Percentiles rank a stretch among this genome's conserved stretches.
These are phyloP conservation scores for Notarius quadriscutis DNA, from an alignment of 2,113 vertebrate species.

Conservation along the genomic window DNA sequence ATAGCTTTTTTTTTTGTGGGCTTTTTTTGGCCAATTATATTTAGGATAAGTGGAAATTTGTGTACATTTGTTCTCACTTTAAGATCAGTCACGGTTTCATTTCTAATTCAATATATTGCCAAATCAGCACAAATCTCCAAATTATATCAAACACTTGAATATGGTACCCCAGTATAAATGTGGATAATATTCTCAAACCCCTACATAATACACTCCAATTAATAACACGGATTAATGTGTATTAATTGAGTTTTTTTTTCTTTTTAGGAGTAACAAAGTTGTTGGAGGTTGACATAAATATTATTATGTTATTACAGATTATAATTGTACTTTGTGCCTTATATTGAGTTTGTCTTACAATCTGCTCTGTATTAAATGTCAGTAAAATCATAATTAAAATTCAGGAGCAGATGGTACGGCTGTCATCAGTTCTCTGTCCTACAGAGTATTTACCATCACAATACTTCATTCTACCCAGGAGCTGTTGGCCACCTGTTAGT, in stretches of 20 bases:
- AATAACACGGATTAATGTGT: not conserved
- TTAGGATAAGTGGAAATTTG: not conserved
- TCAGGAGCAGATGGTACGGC: slow-evolving; percentile 47
- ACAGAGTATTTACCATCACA: slow-evolving; percentile 31
- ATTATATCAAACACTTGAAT: not conserved
- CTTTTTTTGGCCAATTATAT: not conserved
- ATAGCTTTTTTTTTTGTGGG: not conserved
- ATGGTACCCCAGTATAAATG: not conserved
- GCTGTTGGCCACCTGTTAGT: slow-evolving; percentile 51
- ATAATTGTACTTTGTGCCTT: not conserved
- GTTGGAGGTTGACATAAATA: not conserved
- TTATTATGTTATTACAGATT: not conserved
- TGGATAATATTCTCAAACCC: not conserved
- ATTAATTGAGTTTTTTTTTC: not conserved
- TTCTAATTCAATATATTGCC: not conserved
- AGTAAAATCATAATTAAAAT: slow-evolving; percentile 35
- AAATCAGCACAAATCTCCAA: not conserved
- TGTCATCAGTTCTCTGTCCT: not conserved
- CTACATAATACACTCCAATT: not conserved
- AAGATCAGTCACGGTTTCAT: not conserved
- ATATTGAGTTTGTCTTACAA: not conserved
- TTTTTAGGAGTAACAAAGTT: not conserved
- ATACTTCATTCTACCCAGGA: slow-evolving; percentile 22
- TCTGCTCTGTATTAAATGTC: slow-evolving; percentile 34
- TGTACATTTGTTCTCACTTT: not conserved